A percentile compares a stretch with the other conserved stretches of the same genome.
These are phyloP conservation scores for Ectropis grisescens DNA, from an alignment of 1,140 invertebrate genomes.

Conservation along the genomic window DNA sequence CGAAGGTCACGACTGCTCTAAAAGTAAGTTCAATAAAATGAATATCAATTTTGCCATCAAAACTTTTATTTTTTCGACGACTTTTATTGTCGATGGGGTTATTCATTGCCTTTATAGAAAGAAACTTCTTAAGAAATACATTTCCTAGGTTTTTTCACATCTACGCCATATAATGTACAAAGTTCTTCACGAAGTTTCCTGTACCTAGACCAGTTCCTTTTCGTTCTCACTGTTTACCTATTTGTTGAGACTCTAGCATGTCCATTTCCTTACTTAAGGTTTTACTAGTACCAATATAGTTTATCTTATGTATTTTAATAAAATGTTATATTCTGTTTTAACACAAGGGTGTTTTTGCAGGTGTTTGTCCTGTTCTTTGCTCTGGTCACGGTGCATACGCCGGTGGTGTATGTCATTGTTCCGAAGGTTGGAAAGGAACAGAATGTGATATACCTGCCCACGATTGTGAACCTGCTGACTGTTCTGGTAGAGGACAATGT, in stretches of 20 bases:
- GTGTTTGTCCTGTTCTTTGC: slow-evolving; percentile 97
- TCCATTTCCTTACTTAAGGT: no score
- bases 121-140: not conserved
- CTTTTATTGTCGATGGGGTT: no score
- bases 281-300: no score
- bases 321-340: not conserved
- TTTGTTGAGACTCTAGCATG: no score
- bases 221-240: no score
- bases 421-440: slow-evolving; percentile 95
- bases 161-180: no score
- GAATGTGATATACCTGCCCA: slow-evolving; percentile 94
- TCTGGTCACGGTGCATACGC: slow-evolving; percentile 96
- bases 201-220: no score
- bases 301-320: no score
- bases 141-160: no score
- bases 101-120: slow-evolving; percentile 1
- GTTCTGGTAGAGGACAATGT: slow-evolving; percentile 92
- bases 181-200: no score
- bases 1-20: slow-evolving; percentile 91
- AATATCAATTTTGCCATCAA: no score
- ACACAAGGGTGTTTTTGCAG: slow-evolving; percentile 46
- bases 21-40: slow-evolving; percentile 85
- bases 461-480: slow-evolving; percentile 93
- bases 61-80: no score
- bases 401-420: slow-evolving; percentile 95